Base-by-base conservation (phyloP, 53 echinoderm and acorn worm species). In the Arbacia lixula region DNA sequence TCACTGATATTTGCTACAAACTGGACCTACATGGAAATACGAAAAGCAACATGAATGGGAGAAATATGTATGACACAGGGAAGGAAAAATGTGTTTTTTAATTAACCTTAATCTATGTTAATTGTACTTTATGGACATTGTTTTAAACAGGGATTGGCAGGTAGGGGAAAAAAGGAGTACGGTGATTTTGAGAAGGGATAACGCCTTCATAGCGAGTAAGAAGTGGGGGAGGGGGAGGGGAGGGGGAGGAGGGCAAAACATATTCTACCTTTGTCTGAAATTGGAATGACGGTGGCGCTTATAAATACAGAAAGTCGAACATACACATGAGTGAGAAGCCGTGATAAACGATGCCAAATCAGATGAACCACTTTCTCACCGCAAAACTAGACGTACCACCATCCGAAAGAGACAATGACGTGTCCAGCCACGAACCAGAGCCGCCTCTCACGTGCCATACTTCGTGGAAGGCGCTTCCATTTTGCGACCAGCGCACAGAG, bases 371-470 rank as follows among this genome's bases (percentile, higher is more conserved):
- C n/a, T 9, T 20, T 37, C 71, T 71, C 49, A 71, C 71, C 71
- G 29, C 22, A 29, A 71, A 40, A 24, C 71, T 71, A 5, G 30
- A 71, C 22, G 42, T 43, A 14, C 41, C 71, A 1, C 27, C 46
- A 25, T 42, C 39, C 43, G 71, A 38, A 40, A 71, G 71, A 29
- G 14, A 1, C 41, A 71, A 24, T 28, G 71, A 71, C 12, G 46
- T 27, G 8, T 28, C 43, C 46, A 43, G 41, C 71, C 71, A 71
- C 3, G 71, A 26, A 28, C 43, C 49, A 21, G 41, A 29, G 12
- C 41, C 28, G 16, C 71, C 71, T 14, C 28, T 71, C 28, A 29
- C 42, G 26, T 71, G 71, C 71, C 71, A 71, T 49, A 49, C 49
- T 24, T 71, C 49, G 42, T 71, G 25, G 28, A 49, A 49, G 20